phyloP scores from a whole-genome alignment of 2,797 vertebrate species.

The Tokudaia muenninki region DNA sequence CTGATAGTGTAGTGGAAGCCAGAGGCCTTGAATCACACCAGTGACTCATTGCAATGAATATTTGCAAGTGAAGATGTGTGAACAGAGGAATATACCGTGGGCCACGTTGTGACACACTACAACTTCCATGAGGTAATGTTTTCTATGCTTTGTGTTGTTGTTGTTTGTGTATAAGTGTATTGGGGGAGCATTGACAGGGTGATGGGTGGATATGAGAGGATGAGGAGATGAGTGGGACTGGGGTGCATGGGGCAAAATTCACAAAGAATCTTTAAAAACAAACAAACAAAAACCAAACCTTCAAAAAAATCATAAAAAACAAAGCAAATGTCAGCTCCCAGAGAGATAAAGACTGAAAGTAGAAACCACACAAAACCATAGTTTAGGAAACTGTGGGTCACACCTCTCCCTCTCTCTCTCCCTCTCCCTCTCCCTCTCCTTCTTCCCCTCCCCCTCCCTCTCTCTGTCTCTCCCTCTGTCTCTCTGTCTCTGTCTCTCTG shows the following conservation, averaged over 20 bases:
- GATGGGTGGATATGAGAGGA: not conserved
- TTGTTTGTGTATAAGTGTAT: not conserved
- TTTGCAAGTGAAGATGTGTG: not conserved
- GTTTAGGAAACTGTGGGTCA: not conserved
- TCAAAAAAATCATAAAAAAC: not conserved
- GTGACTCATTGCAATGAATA: not conserved
- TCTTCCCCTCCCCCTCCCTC: too few relatives aligned
- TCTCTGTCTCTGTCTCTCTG: too few relatives aligned
- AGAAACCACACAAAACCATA: not conserved
- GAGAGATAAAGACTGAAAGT: not conserved
- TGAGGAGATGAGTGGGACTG: not conserved
- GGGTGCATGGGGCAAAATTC: not conserved
- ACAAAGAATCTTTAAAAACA: not conserved
- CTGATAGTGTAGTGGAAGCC: not conserved
- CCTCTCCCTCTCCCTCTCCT: too few relatives aligned
- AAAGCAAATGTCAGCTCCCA: not conserved
- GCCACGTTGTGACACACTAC: not conserved
- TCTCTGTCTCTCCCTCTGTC: too few relatives aligned
- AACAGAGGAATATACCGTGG: not conserved
- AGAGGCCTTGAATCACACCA: not conserved
- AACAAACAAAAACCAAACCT: not conserved
- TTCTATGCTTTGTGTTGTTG: not conserved
- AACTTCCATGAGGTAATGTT: not conserved
- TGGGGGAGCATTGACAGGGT: not conserved
- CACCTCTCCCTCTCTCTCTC: too few relatives aligned